Conservation (phyloP, 2,113 vertebrate genomes). For the Limanda limanda region DNA sequence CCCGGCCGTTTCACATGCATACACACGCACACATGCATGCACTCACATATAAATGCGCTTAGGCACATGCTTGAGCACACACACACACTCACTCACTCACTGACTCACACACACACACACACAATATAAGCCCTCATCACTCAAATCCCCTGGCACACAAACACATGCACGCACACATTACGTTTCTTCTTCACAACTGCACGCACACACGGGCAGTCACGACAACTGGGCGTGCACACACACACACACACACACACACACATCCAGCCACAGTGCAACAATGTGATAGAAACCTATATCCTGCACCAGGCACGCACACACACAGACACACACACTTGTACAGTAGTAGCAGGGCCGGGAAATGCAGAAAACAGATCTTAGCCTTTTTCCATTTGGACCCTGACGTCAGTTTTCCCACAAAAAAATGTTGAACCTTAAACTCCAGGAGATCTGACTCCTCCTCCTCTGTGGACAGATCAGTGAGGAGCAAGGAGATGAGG, state of each 20-base stretch:
- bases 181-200: not conserved
- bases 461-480: conserved; percentile 5
- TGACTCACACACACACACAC: conserved; percentile 30
- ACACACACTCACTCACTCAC: conserved; percentile 35
- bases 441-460: conserved; percentile 56
- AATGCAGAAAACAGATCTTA: conserved; percentile 73
- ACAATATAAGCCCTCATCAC: conserved; percentile 42
- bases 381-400: conserved; percentile 60
- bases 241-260: not conserved
- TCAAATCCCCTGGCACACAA: conserved; percentile 40
- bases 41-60: conserved; percentile 32
- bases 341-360: conserved; percentile 2
- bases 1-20: conserved; percentile 7
- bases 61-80: conserved; percentile 42
- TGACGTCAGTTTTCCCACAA: conserved; percentile 73
- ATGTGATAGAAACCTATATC: conserved; percentile 37
- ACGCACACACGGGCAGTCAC: conserved; percentile 23
- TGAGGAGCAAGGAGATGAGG: too few relatives aligned
- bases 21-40: conserved; percentile 11
- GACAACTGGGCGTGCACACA: conserved; percentile 5
- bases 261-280: conserved; percentile 27
- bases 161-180: conserved; percentile 15
- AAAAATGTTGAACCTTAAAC: conserved; percentile 57
- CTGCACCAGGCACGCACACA: not conserved
- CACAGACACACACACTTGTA: not conserved